phyloP scores from a whole-genome alignment of 1,140 invertebrate species.

The Ips typographus region DNA sequence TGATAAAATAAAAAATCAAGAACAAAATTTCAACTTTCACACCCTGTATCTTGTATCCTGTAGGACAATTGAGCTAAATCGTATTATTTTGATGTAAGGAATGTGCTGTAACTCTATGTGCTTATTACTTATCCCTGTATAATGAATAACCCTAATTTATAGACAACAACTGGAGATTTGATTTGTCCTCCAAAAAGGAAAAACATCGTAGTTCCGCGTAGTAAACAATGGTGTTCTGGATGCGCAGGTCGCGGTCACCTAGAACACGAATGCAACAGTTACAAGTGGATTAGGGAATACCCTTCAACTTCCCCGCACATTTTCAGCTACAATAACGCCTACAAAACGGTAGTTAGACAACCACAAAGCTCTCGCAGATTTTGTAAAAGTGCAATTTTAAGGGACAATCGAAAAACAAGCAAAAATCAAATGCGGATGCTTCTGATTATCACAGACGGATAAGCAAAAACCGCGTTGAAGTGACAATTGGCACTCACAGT shows the following conservation, averaged over 20 bases:
- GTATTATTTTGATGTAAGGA: no score
- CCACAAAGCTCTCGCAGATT: not conserved
- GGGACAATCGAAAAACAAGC: not conserved
- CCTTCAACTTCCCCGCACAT: conserved; percentile 39
- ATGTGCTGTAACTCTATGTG: no score
- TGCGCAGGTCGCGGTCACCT: conserved; percentile 64
- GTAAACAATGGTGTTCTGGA: conserved; percentile 61
- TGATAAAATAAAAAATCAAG: no score
- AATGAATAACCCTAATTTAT: no score
- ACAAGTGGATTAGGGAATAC: conserved; percentile 33
- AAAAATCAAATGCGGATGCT: not conserved
- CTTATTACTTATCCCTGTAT: no score
- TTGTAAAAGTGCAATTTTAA: not conserved
- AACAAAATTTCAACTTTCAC: no score
- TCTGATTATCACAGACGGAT: not conserved
- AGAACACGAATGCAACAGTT: conserved; percentile 56
- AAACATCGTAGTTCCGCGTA: conserved; percentile 45
- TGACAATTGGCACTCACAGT: not conserved
- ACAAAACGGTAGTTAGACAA: not conserved
- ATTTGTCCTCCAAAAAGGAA: conserved; percentile 40
- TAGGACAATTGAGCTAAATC: no score
- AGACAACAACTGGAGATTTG: conserved; percentile 23
- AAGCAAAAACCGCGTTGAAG: not conserved
- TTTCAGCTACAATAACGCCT: conserved; percentile 37
- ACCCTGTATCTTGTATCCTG: no score